A percentile compares a stretch with the other conserved stretches of the same genome.
Conservation (phyloP, 2,797 vertebrate genomes). For the Acropternis orthonyx region DNA sequence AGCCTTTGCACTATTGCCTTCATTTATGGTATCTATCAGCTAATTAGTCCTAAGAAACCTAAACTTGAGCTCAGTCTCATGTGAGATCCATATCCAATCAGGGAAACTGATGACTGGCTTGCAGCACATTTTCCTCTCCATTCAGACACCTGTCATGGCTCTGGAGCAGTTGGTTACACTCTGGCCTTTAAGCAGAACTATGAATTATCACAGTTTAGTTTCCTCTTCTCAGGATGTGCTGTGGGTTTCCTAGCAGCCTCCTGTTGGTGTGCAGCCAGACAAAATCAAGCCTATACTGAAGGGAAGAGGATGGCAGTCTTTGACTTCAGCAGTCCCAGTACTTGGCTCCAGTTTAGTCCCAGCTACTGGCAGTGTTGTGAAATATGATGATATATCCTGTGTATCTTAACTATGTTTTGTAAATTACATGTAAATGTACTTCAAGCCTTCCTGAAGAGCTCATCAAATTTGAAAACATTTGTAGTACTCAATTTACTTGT, state of each 20-base stretch:
- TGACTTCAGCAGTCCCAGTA: background rate
- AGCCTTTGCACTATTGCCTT: background rate
- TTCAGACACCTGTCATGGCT: background rate
- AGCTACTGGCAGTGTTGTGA: background rate
- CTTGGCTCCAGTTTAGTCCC: background rate
- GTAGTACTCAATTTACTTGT: fast-evolving
- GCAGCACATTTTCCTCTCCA: background rate
- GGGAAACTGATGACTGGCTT: background rate
- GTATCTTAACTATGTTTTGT: background rate
- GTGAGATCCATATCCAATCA: background rate
- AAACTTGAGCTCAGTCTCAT: background rate
- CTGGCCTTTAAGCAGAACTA: background rate
- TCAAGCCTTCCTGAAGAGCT: background rate
- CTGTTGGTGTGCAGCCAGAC: background rate
- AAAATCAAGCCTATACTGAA: background rate
- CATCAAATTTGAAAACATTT: background rate
- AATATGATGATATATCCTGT: background rate
- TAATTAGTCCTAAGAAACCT: background rate
- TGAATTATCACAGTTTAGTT: background rate
- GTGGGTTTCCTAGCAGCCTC: background rate
- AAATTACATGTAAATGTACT: background rate
- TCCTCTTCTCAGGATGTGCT: background rate
- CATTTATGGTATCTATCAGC: background rate
- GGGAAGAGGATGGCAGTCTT: background rate
- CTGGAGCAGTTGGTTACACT: background rate